Evolutionary conservation across 53 echinoderm and acorn worm species (phyloP), one percentile per base, ranked within the genome.

Genomic region (Echinarachnius parma): DNA sequence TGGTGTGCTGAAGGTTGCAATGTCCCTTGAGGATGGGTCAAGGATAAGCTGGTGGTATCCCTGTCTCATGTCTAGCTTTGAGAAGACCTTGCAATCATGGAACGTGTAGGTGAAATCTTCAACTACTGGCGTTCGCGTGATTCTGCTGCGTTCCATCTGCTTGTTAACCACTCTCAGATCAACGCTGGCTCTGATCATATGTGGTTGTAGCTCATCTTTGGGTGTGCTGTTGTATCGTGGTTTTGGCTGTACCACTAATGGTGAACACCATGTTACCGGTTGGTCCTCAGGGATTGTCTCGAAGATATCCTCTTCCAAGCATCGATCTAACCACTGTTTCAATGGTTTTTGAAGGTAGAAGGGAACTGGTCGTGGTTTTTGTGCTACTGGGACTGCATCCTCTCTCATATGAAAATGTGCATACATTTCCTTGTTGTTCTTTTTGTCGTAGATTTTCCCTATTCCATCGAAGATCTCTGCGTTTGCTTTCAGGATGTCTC

Each of bases 91-190:
- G 59, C 76, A 80, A 13, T 62, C 66, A 36, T 64, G 54, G 50
- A 86, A 81, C 29, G 31, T 72, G 14, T 72, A 72, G 1, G 31
- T 68, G 21, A 52, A 55, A 24, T 72, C 72, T 23, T 72, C 54
- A 2, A 72, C 54, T 3, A 72, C 56, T 2, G 50, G 48, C 30
- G 68, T 52, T 30, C 49, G 68, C 34, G 21, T 86, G 49, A 76
- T 76, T 32, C 47, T 27, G 30, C 47, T 59, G 11, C 60, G 21
- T 26, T 80, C 82, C 87, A 87, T 83, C 61, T 28, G 79, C 30
- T 83, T 88, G 76, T 83, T 88, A 21, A 68, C 66, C 33, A 88
- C 61, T 53, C 79, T 72, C 52, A 88, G 35, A 57, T 87, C 87
- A 46, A 87, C 53, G 21, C 87, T 87, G 32, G 87, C 78, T 60